Evolutionary conservation across 1,140 invertebrate genomes (phyloP).

Genomic region (Pantala flavescens): DNA sequence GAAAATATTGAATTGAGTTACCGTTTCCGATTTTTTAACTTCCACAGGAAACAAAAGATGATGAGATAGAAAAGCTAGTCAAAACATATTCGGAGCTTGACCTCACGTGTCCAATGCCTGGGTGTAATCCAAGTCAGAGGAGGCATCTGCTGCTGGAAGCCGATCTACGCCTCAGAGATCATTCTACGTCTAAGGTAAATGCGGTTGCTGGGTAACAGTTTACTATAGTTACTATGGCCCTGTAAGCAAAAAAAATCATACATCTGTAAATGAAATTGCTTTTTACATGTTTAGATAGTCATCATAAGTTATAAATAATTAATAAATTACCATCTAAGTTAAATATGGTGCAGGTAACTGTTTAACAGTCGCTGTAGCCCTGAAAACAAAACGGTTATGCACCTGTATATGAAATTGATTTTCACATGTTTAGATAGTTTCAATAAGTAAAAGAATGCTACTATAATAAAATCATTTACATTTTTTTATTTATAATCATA

Average conservation of each 20-base stretch:
- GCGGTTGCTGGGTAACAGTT: constrained; percentile 10
- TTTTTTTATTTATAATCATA: too few relatives aligned
- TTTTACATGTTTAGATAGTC: not conserved
- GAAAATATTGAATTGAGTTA: too few relatives aligned
- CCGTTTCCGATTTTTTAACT: too few relatives aligned
- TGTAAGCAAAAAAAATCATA: not conserved
- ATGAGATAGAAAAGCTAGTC: constrained; percentile 61
- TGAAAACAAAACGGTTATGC: too few relatives aligned
- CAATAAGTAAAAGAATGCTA: too few relatives aligned
- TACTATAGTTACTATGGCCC: not conserved
- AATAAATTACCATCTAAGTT: too few relatives aligned
- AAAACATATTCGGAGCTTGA: constrained; percentile 59
- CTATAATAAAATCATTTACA: too few relatives aligned
- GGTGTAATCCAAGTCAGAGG: constrained; percentile 59
- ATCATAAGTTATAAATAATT: too few relatives aligned
- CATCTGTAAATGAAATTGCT: not conserved
- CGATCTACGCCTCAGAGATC: constrained; percentile 74
- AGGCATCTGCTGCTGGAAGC: constrained; percentile 76
- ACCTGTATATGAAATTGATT: too few relatives aligned
- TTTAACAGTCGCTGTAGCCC: too few relatives aligned
- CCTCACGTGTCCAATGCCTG: constrained; percentile 72
- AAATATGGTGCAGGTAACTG: too few relatives aligned
- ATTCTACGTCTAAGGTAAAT: constrained; percentile 54
- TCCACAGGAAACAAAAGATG: constrained; percentile 54
- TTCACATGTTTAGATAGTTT: too few relatives aligned